Conservation (phyloP, 1,140 invertebrate genomes). For the Nylanderia fulva region DNA sequence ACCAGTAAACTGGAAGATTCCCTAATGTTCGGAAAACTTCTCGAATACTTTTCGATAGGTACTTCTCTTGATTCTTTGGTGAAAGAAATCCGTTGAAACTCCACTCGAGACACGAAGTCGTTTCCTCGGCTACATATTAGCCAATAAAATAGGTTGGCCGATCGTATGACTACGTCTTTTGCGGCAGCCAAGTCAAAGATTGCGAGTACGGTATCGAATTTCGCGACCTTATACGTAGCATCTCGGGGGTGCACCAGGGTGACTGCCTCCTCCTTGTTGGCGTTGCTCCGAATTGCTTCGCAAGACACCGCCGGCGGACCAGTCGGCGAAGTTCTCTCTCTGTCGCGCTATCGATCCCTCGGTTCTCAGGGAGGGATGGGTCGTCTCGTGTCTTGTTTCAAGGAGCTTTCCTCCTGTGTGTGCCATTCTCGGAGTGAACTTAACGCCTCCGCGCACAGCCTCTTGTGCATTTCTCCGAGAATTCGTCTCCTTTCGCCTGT, state of each 20-base stretch:
- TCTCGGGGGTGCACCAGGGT: not conserved
- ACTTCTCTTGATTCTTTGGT: not conserved
- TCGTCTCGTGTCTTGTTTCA: not conserved
- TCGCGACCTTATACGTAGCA: not conserved
- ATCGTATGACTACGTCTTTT: not conserved
- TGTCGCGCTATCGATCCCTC: conserved; percentile 35
- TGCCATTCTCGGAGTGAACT: not conserved
- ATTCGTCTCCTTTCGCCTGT: not conserved
- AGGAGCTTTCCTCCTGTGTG: not conserved
- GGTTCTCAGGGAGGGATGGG: not conserved
- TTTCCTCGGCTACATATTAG: not conserved
- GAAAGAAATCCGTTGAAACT: not conserved
- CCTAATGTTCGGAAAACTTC: not conserved
- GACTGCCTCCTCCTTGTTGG: not conserved
- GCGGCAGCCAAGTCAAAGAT: not conserved
- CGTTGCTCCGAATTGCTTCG: not conserved
- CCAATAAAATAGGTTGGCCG: conserved; percentile 7
- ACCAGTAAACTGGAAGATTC: too few species aligned
- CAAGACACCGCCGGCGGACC: not conserved
- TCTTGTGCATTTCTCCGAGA: not conserved
- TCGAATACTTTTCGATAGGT: not conserved
- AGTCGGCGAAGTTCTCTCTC: conserved; percentile 10
- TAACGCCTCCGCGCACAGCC: not conserved
- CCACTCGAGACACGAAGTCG: not conserved
- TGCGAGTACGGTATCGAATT: not conserved